Evolutionary conservation across 2,888 invertebrate genomes (phyloP).

Genomic region (Strigamia crassipes): DNA sequence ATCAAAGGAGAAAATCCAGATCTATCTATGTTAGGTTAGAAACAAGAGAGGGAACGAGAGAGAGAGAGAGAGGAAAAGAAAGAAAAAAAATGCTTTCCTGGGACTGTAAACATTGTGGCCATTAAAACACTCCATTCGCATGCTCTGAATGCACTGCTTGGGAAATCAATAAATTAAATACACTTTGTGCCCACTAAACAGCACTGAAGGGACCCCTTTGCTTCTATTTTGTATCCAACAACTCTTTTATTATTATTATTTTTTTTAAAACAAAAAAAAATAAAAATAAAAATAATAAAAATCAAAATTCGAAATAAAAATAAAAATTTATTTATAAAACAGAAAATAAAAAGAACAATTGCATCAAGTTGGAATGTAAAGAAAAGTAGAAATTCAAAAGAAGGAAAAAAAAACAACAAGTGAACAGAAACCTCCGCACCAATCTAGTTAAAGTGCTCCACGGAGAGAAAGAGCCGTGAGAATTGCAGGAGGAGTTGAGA

Average conservation of each 20-base stretch:
- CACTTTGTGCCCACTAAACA: conserved; percentile 42
- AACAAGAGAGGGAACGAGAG: neutral
- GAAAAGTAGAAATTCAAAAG: neutral
- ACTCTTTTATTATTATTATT: too few species aligned
- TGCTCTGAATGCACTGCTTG: conserved; percentile 33
- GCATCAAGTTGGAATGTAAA: too few species aligned
- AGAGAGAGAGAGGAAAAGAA: neutral
- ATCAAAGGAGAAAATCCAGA: conserved; percentile 24
- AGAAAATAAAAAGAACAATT: neutral
- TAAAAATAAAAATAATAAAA: too few species aligned
- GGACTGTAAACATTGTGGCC: conserved; percentile 38
- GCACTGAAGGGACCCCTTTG: conserved; percentile 27
- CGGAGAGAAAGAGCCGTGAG: neutral
- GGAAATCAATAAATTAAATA: conserved; percentile 42
- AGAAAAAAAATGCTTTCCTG: conserved; percentile 4
- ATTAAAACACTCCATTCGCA: conserved; percentile 40
- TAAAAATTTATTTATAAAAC: neutral
- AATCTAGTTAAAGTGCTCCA: neutral
- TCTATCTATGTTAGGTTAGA: conserved; percentile 1
- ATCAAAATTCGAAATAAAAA: neutral
- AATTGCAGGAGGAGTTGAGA: neutral
- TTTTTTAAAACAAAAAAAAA: neutral
- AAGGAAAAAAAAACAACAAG: neutral
- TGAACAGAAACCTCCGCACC: too few species aligned
- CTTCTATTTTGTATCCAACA: neutral